Evolutionary conservation across 2,888 invertebrate species (phyloP).

Genomic region (Girardia tigrina): DNA sequence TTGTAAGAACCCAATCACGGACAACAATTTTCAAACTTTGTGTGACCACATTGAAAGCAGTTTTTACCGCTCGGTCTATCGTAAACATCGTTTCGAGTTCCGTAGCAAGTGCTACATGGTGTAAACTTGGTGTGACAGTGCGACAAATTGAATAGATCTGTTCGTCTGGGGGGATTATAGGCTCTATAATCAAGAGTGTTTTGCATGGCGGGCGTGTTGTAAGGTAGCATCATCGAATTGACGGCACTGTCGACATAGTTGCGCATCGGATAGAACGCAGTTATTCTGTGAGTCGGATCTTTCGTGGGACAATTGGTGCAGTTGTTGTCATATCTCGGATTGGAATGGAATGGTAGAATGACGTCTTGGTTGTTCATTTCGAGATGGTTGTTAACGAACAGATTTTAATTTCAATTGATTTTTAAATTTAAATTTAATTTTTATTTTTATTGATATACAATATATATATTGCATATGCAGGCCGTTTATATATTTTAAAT

Average conservation of each 20-base stretch:
- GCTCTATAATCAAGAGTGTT: constrained; percentile 1
- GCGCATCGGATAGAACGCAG: neutral
- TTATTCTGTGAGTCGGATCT: neutral
- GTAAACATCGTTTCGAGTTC: constrained; percentile 12
- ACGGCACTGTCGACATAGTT: neutral
- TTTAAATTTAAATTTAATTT: neutral
- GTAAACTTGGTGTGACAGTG: constrained; percentile 19
- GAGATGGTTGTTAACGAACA: neutral
- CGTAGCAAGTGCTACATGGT: neutral
- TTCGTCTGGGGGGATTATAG: neutral
- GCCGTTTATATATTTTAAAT: too few species aligned
- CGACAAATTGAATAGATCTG: constrained; percentile 2
- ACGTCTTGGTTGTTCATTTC: neutral
- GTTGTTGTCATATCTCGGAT: neutral
- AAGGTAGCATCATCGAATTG: constrained; percentile 8
- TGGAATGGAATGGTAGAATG: neutral
- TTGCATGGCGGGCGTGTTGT: constrained; percentile 4
- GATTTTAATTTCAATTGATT: neutral
- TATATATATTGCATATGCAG: too few species aligned
- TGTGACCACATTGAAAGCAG: constrained; percentile 9
- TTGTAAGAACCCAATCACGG: too few species aligned
- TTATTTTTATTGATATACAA: constrained; percentile 1
- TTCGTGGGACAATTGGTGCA: constrained; percentile 10
- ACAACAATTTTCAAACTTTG: neutral
- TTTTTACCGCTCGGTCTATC: constrained; percentile 8